A percentile compares a stretch with the other conserved stretches of the same genome.
Conservation (phyloP, 2,797 vertebrate species). For the Ceryle rudis region DNA sequence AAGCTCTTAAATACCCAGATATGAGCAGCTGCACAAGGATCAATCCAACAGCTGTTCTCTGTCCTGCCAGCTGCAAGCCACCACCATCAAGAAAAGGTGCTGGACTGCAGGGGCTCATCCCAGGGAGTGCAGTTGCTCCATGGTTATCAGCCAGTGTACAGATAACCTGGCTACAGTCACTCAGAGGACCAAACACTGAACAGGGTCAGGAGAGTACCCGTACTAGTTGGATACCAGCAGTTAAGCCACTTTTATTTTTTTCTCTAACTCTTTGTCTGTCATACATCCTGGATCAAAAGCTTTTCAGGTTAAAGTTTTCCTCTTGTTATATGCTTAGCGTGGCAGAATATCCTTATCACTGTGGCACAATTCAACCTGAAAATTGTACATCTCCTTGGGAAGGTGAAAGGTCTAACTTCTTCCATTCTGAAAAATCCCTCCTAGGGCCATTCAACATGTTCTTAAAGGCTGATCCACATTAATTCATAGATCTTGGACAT, state of each 20-base stretch:
- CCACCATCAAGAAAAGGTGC: neutral
- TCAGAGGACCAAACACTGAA: neutral
- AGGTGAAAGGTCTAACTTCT: neutral
- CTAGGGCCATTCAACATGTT: neutral
- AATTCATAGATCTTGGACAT: neutral
- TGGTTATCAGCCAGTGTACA: rapidly evolving
- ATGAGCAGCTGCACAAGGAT: slow-evolving; percentile 45
- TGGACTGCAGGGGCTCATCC: neutral
- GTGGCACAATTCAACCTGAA: neutral
- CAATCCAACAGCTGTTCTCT: slow-evolving; percentile 55
- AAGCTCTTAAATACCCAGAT: neutral
- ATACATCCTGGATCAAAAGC: neutral
- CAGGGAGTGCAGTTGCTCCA: neutral
- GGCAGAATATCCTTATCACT: neutral
- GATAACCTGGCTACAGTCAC: neutral
- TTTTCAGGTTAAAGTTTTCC: neutral
- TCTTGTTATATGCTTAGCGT: neutral
- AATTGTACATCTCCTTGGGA: neutral
- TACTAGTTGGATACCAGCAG: rapidly evolving
- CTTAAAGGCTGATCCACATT: neutral
- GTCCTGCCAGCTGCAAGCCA: slow-evolving; percentile 13
- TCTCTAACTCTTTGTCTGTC: neutral
- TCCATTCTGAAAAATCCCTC: neutral
- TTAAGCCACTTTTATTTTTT: neutral
- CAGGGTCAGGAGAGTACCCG: neutral